These are phyloP conservation scores for Atta texana DNA, from an alignment of 1,140 invertebrate species.

Conservation along the genomic window DNA sequence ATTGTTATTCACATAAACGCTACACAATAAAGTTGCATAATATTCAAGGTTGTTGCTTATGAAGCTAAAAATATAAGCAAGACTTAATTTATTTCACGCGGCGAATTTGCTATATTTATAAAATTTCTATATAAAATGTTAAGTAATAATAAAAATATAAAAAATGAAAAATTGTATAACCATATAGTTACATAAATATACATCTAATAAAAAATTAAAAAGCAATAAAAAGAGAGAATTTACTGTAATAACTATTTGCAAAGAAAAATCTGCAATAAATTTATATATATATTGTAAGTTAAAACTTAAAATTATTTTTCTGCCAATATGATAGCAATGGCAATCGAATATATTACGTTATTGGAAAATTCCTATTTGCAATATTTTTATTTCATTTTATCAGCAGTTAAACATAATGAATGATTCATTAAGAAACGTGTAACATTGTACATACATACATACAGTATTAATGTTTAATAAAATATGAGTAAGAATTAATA, in stretches of 20 bases:
- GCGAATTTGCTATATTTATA: not conserved
- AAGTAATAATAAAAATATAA: not conserved
- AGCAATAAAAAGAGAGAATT: not conserved
- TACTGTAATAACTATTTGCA: not conserved
- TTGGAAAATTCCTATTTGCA: slow-evolving; percentile 7
- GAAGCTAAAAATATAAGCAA: not conserved
- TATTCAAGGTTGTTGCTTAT: not conserved
- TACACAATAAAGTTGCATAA: slow-evolving; percentile 26
- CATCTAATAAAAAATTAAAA: not conserved
- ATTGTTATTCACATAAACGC: slow-evolving; percentile 3
- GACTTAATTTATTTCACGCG: not conserved
- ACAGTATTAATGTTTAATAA: not conserved
- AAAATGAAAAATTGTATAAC: slow-evolving; percentile 2
- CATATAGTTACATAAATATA: not conserved
- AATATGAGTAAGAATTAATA: not conserved
- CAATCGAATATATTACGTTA: not conserved
- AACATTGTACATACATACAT: not conserved
- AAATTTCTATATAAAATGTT: not conserved
- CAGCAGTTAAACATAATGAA: not conserved
- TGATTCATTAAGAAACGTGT: not conserved
- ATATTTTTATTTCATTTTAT: slow-evolving; percentile 4
- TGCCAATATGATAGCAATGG: not conserved
- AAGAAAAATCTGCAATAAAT: not conserved
- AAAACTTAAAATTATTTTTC: not conserved
- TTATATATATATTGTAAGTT: not conserved